Evolutionary conservation across 2,113 vertebrate genomes (phyloP).

Genomic region (cat (Felis catus)): F.catus_Fca126_mat1.0 CM031415.1:123415501-123416000

Average conservation of each 20-base stretch:
- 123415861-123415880: neutral
- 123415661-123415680: neutral
- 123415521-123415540: neutral
- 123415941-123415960: neutral
- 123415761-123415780: neutral
- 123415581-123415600: neutral
- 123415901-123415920: conserved; percentile 3
- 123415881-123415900: neutral
- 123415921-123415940: conserved; percentile 30
- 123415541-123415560: neutral
- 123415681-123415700: neutral
- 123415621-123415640: neutral
- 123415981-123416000: neutral
- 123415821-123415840: neutral
- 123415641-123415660: neutral
- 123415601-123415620: neutral
- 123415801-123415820: neutral
- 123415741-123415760: neutral
- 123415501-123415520: conserved; percentile 7
- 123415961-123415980: neutral
- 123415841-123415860: neutral
- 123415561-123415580: neutral
- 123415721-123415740: neutral
- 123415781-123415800: neutral
- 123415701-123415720: neutral